Base-by-base conservation (phyloP, 2,888 invertebrate species). In the Serrognathus titanus region DNA sequence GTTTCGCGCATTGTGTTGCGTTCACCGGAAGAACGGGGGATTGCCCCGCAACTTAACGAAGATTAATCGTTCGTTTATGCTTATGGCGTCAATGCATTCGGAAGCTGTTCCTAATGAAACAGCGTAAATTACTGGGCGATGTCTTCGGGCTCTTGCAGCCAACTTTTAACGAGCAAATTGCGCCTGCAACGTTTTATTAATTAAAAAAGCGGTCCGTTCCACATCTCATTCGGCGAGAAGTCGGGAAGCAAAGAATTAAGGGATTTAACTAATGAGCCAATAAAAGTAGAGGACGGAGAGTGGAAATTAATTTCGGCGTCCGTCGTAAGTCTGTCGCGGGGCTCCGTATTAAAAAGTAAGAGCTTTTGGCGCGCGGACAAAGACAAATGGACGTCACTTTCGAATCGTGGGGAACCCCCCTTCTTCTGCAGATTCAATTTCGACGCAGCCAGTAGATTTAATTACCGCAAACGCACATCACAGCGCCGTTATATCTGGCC, bases 151-250 rank as follows among this genome's bases (percentile, higher is more conserved):
- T 20, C 62, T 61, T 59, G 58, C 55, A 60, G 63, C 63, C 24
- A 60, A 63, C 56, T 62, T 66, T 65, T 67, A 63, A 66, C 66
- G 65, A 64, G 66, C 67, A 65, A 66, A 66, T 66, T 66, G 65
- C 62, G 63, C 61, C 60, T 54, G 37, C 50, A 61, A 62, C 60
- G 63, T 65, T 65, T 65, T 67, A 66, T 67, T 66, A 66, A 65
- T 66, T 67, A 66, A 65, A 66, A 66, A 66, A 63, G 43, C 35
- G 48, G 48, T 36, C 20, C 48, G 48, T 31, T 48, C 48, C 48
- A 48, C 48, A 48, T 48, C 48, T 31, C 48, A 48, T 48, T 48
- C 31, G 47, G 20, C 11, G 47, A 35, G 47, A 47, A 47, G 47
- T 47, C 24, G 48, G 16, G 48, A 55, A 55, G 48, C 16, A 55